Evolutionary conservation across 2,797 vertebrate genomes (phyloP).

Genomic region (Balearica regulorum): DNA sequence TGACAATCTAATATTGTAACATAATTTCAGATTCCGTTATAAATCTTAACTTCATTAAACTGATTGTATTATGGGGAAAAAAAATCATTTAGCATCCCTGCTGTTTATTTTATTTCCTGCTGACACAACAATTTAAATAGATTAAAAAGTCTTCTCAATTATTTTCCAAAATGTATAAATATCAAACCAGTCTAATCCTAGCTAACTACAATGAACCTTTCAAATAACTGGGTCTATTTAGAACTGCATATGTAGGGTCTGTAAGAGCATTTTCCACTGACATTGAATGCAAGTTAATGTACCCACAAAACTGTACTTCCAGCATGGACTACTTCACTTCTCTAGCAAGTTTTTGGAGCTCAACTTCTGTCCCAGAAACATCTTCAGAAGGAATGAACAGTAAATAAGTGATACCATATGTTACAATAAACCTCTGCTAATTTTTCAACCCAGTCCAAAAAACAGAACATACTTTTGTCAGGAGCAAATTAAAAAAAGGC

Average conservation of each 20-base stretch:
- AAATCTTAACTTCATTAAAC: constrained; percentile 56
- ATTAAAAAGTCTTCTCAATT: constrained; percentile 31
- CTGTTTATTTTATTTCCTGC: constrained; percentile 47
- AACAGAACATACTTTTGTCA: neutral
- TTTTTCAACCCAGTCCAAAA: neutral
- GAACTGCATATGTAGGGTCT: neutral
- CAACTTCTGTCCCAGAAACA: neutral
- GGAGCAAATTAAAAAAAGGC: neutral
- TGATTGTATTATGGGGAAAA: neutral
- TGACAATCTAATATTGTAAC: neutral
- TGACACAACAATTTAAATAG: constrained; percentile 31
- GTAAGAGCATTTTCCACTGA: neutral
- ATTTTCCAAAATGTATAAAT: constrained; percentile 31
- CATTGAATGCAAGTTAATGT: neutral
- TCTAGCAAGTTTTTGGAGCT: neutral
- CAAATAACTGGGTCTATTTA: neutral
- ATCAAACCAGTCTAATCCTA: neutral
- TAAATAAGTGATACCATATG: neutral
- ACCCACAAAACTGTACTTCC: neutral
- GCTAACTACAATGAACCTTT: neutral
- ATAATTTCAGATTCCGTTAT: neutral
- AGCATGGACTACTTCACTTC: neutral
- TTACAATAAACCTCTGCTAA: neutral
- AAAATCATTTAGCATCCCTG: neutral
- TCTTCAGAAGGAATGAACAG: neutral